Evolutionary conservation across 2,113 vertebrate genomes (phyloP).

Genomic region (Anarhynchus alexandrinus): DNA sequence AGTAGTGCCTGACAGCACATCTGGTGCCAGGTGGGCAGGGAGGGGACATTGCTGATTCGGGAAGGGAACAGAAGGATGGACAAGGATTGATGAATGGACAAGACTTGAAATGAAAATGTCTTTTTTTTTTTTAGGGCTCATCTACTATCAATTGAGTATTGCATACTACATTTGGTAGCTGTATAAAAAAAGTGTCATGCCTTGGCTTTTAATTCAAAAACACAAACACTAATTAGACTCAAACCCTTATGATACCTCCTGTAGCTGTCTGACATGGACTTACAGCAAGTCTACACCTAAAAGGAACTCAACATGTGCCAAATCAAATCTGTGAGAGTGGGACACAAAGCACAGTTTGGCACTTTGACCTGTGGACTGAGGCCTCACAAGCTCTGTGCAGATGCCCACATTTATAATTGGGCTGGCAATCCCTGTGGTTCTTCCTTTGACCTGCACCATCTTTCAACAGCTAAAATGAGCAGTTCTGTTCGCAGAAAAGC

Average conservation of each 20-base stretch:
- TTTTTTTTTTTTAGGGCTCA: neutral
- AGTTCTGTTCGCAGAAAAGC: neutral
- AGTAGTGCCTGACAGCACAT: conserved; percentile 73
- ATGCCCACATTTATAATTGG: neutral
- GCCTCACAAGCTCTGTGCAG: neutral
- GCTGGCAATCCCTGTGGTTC: neutral
- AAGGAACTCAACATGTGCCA: neutral
- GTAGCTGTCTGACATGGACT: neutral
- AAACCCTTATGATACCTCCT: neutral
- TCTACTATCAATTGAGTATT: neutral
- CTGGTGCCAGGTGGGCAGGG: conserved; percentile 83
- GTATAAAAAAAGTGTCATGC: neutral
- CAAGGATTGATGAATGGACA: conserved; percentile 80
- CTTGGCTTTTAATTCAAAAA: neutral
- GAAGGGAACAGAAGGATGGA: conserved; percentile 75
- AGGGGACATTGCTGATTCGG: conserved; percentile 55
- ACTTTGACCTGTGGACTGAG: neutral
- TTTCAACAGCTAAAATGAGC: neutral
- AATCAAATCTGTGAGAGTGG: neutral
- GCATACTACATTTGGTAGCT: neutral
- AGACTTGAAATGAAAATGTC: conserved; percentile 38
- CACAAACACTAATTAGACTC: neutral
- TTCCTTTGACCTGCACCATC: neutral
- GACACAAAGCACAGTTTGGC: neutral
- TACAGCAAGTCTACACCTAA: neutral